These are phyloP conservation scores for Spilosoma lubricipeda DNA, from an alignment of 2,888 invertebrate species.

Conservation along the genomic window DNA sequence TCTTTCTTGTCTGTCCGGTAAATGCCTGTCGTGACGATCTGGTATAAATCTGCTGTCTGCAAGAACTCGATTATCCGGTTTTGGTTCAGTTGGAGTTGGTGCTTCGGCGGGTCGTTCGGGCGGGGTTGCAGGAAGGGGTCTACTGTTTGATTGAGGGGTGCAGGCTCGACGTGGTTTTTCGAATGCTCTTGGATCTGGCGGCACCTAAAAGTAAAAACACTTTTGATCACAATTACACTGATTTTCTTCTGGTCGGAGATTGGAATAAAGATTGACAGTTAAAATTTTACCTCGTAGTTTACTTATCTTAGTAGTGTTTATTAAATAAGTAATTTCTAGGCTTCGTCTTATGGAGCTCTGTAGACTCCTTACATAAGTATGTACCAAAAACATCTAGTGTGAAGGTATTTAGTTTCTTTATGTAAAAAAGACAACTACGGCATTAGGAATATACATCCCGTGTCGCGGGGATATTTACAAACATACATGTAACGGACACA, in stretches of 20 bases:
- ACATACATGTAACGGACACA: too few relatives aligned
- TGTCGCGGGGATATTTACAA: too few relatives aligned
- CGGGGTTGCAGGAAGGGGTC: constrained; percentile 79
- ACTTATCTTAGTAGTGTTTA: not conserved
- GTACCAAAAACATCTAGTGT: not conserved
- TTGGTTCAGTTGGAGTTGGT: constrained; percentile 51
- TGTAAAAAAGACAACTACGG: too few relatives aligned
- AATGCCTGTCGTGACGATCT: constrained; percentile 41
- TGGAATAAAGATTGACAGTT: not conserved
- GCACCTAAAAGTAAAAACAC: constrained; percentile 63
- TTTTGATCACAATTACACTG: not conserved
- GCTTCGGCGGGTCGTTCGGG: constrained; percentile 61
- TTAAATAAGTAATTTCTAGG: not conserved
- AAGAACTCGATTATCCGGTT: constrained; percentile 45
- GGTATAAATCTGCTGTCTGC: constrained; percentile 24
- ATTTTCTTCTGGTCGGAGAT: not conserved
- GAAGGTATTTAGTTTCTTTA: not conserved
- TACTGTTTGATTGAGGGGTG: constrained; percentile 79
- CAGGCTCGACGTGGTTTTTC: constrained; percentile 80
- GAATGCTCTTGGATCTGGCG: constrained; percentile 80
- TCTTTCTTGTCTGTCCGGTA: constrained; percentile 43
- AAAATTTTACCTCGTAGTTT: not conserved
- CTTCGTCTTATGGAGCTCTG: not conserved
- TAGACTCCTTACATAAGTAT: not conserved
- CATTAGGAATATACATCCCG: too few relatives aligned